A percentile compares a stretch with the other conserved stretches of the same genome.
Evolutionary conservation across 2,113 vertebrate genomes (phyloP).

Genomic region (Chionodraco myersi): DNA sequence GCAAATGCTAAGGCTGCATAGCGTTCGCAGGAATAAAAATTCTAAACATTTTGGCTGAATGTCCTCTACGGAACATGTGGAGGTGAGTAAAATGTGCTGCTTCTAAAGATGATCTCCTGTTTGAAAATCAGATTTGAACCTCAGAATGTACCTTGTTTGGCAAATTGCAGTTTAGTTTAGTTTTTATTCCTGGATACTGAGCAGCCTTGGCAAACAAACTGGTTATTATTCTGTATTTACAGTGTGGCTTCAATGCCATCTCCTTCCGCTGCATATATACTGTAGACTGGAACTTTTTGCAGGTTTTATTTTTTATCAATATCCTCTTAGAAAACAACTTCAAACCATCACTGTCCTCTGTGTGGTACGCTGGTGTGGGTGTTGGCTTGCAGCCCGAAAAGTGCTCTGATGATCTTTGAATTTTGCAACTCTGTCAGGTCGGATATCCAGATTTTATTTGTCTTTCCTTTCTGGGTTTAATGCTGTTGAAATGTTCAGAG

Average conservation of each 20-base stretch:
- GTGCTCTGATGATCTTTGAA: slow-evolving; percentile 63
- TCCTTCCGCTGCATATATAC: slow-evolving; percentile 73
- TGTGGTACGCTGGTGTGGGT: slow-evolving; percentile 61
- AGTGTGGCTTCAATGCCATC: slow-evolving; percentile 79
- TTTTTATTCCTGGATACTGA: slow-evolving; percentile 42
- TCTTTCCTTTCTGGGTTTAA: not conserved
- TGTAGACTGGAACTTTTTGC: slow-evolving; percentile 68
- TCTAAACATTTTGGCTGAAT: not conserved
- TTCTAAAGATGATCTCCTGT: slow-evolving; percentile 6
- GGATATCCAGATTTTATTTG: slow-evolving; percentile 8
- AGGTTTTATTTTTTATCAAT: slow-evolving; percentile 59
- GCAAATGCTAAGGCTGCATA: slow-evolving; percentile 70
- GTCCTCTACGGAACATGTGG: not conserved
- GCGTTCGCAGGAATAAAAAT: not conserved
- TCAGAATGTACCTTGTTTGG: not conserved
- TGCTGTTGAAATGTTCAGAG: not conserved
- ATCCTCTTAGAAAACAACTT: slow-evolving; percentile 65
- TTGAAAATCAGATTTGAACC: slow-evolving; percentile 8
- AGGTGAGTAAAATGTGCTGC: not conserved
- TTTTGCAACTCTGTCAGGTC: slow-evolving; percentile 58
- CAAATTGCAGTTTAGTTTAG: slow-evolving; percentile 18
- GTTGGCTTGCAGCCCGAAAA: slow-evolving; percentile 49
- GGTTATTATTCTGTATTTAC: slow-evolving; percentile 77
- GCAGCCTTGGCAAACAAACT: slow-evolving; percentile 74
- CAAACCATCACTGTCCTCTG: slow-evolving; percentile 56